A percentile compares a stretch with the other conserved stretches of the same genome.
These are phyloP conservation scores for Somateria mollissima DNA, from an alignment of 2,797 vertebrate genomes.

Conservation along the genomic window DNA sequence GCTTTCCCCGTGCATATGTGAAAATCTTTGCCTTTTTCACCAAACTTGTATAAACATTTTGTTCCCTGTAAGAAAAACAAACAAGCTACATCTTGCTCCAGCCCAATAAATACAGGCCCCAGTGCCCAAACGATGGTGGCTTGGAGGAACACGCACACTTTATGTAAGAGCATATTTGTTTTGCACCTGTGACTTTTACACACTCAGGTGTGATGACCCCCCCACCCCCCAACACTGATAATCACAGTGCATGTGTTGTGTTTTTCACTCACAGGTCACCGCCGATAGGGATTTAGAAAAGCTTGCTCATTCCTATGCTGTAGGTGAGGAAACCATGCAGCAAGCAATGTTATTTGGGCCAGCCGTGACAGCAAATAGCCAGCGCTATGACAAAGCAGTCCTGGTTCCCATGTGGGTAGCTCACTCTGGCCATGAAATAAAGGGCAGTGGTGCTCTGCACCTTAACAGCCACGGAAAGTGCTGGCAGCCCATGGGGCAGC, in stretches of 20 bases:
- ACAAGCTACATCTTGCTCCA: background rate
- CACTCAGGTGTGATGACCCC: background rate
- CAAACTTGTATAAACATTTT: conserved; percentile 7
- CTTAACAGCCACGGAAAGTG: background rate
- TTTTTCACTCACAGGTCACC: background rate
- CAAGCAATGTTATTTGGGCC: background rate
- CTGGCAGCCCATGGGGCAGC: background rate
- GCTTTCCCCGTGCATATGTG: conserved; percentile 52
- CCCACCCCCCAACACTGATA: background rate
- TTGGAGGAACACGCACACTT: background rate
- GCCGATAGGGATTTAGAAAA: background rate
- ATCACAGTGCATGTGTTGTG: background rate
- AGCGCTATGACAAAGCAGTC: background rate
- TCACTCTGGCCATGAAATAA: background rate
- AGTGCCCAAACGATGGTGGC: background rate
- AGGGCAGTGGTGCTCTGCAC: background rate
- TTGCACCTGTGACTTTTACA: background rate
- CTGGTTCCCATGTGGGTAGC: rapidly evolving
- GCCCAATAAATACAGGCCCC: background rate
- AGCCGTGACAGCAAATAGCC: background rate
- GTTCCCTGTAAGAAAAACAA: background rate
- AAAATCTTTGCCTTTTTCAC: conserved; percentile 41
- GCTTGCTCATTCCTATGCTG: background rate
- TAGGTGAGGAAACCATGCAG: background rate
- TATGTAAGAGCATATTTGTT: background rate